Base-by-base conservation (phyloP, 2,888 invertebrate species). In the Mythimna impura region DNA sequence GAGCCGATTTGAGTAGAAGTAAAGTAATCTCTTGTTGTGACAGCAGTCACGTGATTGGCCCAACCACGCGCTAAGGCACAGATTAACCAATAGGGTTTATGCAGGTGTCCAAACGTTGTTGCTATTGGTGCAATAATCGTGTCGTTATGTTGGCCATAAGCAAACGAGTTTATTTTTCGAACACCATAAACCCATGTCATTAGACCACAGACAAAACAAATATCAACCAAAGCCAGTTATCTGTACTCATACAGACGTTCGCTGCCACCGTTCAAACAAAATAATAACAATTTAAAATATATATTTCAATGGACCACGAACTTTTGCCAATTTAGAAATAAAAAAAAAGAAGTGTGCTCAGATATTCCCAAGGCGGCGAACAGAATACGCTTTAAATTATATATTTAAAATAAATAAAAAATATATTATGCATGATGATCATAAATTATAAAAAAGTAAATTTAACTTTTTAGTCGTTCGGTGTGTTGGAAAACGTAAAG, bases 361-460 rank as follows among this genome's bases (percentile, higher is more conserved):
- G 87, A 87, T 88, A 90, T 85, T 90, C 85, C 89, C 91, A 88
- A 91, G 94, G 94, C 94, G 92, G 94, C 87, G 85, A 86, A 89
- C 86, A 87, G 86, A 90, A 93, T 93, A 95, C 94, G 94, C 94
- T 92, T 91, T 92, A 94, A 93, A 91, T 87, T 84, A 81, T 78
- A 78, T 78, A 81, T 78, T 75, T 77, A 85, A 78, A 85, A 86
- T 72, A 84, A 85, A 87, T 43, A 34, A 88, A 88, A 90, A 89
- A 82, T 84, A 83, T 81, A 87, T 85, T 77, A 84, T 81, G 82
- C 83, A 86, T 85, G 83, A 81, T 66, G 69, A 65, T 71, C 64
- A 65, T 85, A 76, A 86, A 73, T 69, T 67, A 79, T 68, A 72
- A 83, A 73, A 78, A 63, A 68, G 64, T 79, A 73, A 81, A 78